Percentiles rank a stretch among this genome's conserved stretches.
phyloP scores from a whole-genome alignment of 2,797 vertebrate genomes.

The Myiotriccus ornatus region DNA sequence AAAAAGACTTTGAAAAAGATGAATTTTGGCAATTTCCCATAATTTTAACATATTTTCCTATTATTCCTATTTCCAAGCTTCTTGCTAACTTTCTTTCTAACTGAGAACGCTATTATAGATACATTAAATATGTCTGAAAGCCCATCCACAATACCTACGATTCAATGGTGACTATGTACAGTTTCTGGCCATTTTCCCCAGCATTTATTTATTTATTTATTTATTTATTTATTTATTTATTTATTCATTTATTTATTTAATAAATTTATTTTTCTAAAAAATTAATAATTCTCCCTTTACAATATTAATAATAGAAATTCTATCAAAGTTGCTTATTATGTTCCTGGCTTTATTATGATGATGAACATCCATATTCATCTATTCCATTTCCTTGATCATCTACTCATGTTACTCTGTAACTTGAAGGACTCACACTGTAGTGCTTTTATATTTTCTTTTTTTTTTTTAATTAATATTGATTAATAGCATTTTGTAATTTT shows the following conservation, averaged over 20 bases:
- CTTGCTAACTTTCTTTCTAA: neutral
- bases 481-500: neutral
- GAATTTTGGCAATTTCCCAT: neutral
- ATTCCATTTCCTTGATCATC: neutral
- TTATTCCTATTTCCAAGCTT: too few relatives aligned
- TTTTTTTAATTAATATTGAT: neutral
- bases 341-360: neutral
- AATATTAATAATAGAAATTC: neutral
- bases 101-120: neutral
- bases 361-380: neutral
- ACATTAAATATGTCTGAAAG: neutral
- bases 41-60: neutral
- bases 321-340: neutral
- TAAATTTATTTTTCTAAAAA: neutral
- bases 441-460: neutral
- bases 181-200: neutral
- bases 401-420: neutral
- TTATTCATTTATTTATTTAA: too few relatives aligned
- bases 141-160: neutral
- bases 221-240: neutral
- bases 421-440: neutral
- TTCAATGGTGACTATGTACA: neutral
- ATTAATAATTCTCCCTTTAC: neutral
- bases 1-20: neutral
- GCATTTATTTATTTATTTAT: too few relatives aligned